These are phyloP conservation scores for Lochmaea crataegi DNA, from an alignment of 2,888 invertebrate species.

Conservation along the genomic window DNA sequence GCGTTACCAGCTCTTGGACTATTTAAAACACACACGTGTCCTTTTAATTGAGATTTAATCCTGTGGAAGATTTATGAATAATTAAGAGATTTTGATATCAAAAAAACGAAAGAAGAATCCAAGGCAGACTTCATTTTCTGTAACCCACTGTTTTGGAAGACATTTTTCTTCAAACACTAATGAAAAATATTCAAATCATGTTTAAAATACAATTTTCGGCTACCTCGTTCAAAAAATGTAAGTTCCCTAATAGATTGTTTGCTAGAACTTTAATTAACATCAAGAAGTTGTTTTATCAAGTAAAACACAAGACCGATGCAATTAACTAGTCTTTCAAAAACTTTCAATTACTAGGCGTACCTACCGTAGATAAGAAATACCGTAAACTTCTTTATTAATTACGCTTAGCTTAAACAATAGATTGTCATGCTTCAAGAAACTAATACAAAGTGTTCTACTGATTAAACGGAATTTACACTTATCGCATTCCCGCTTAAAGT, in stretches of 20 bases:
- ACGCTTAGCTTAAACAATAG: neutral
- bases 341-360: neutral
- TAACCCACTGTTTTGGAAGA: no score
- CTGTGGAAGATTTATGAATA: no score
- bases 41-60: no score
- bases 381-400: constrained; percentile 1
- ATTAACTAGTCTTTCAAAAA: constrained; percentile 1
- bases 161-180: no score
- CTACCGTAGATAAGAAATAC: neutral
- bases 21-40: no score
- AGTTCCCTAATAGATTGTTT: constrained; percentile 2
- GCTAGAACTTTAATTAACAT: constrained; percentile 5
- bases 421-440: neutral
- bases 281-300: constrained; percentile 12
- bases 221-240: constrained; percentile 8
- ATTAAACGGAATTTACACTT: neutral
- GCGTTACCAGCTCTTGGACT: no score
- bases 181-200: no score
- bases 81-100: no score
- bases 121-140: no score
- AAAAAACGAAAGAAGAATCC: no score
- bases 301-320: neutral
- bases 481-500: no score
- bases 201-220: no score
- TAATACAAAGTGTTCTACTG: neutral